Conservation (phyloP, 2,797 vertebrate species). For the Loris lydekkerianus region DNA sequence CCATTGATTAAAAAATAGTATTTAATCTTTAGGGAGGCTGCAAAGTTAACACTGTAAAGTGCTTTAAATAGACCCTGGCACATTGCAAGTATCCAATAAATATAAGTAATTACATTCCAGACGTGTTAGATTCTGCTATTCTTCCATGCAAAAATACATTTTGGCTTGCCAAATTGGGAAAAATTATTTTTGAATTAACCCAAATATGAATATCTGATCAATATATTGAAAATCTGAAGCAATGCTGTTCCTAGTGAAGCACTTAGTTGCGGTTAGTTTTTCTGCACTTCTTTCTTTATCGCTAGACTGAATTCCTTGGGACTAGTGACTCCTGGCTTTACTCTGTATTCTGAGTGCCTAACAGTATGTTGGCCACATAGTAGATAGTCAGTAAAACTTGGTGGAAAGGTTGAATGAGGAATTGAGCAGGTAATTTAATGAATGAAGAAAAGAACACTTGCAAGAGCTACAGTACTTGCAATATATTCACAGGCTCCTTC, state of each 20-base stretch:
- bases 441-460: background rate
- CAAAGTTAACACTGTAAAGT: background rate
- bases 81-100: background rate
- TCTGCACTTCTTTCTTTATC: background rate
- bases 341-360: background rate
- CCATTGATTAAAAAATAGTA: background rate
- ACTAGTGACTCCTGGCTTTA: background rate
- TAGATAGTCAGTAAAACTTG: conserved; percentile 66
- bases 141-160: background rate
- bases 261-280: conserved; percentile 26
- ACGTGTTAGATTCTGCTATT: background rate
- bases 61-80: background rate
- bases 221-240: background rate
- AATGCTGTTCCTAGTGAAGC: background rate
- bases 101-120: background rate
- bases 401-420: conserved; percentile 15
- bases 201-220: background rate
- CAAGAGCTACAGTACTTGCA: background rate
- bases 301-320: background rate
- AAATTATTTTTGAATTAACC: conserved; percentile 20
- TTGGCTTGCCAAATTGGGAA: background rate
- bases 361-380: background rate
- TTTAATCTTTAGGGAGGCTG: background rate
- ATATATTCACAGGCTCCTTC: background rate
- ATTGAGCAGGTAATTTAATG: background rate